Base-by-base conservation (phyloP, 2,888 invertebrate species). In the Lucinisca nassula region DNA sequence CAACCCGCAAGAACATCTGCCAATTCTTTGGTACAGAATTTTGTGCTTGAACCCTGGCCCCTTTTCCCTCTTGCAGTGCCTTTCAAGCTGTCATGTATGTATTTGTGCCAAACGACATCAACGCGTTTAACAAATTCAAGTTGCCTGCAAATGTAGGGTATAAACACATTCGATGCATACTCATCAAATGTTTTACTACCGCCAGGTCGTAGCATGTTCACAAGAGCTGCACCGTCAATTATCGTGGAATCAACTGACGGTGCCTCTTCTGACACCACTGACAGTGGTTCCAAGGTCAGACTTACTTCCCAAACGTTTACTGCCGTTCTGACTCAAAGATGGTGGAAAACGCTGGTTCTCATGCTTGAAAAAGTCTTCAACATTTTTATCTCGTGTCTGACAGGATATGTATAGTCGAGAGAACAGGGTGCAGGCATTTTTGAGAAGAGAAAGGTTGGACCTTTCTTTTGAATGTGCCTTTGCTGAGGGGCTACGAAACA, bases 11-110 rank as follows among this genome's bases (percentile, higher is more conserved):
- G 45, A 90, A 89, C 10, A 21, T 75, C 14, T 67, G 40, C 84
- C 92, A 92, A 61, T 90, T 89, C 32, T 38, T 24, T 61, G 90
- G 87, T 38, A 83, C 70, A 75, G 79, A 85, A 6, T 55, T 75
- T 37, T 73, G 79, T 14, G 30, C 85, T 75, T 83, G 75, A 17
- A 91, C 88, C 91, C 45, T 38, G 27, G 4, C 89, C 90, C 24
- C 87, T 10, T 55, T 85, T 87, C 35, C 58, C 38, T 40, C 88
- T 75, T 0, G 89, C 85, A 77, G 91, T 84, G 49, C 77, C 35
- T 74, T 88, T 85, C 4, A 82, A 74, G 67, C 85, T 83, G 38
- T 4, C 32, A 24, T 72, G 17, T 12, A 61, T 80, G 79, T 8
- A 74, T 87, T 83, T 70, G 84, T n/a, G 87, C 27, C 86, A 27